Conservation (phyloP, 2,888 invertebrate genomes). For the Meiosimyza platycephala region DNA sequence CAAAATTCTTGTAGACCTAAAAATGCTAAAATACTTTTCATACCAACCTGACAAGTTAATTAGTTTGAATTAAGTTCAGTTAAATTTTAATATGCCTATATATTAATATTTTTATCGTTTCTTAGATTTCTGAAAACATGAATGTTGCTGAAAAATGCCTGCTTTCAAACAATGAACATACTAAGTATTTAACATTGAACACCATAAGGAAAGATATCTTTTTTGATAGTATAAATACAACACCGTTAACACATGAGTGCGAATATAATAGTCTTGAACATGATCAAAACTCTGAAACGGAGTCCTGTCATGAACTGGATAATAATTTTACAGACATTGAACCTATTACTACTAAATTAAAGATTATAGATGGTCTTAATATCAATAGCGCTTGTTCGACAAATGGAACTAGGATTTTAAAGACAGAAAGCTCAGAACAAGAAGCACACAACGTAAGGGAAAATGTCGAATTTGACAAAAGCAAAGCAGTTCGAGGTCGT, state of each 20-base stretch:
- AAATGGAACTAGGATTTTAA: slow-evolving; percentile 30
- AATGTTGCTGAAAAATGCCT: no score
- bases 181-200: no score
- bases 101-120: no score
- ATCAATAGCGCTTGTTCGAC: slow-evolving; percentile 15
- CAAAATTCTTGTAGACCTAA: no score
- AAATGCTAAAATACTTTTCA: no score
- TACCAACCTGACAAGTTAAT: no score
- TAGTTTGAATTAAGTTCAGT: no score
- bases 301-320: slow-evolving; percentile 65
- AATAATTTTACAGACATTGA: slow-evolving; percentile 16
- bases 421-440: slow-evolving; percentile 14
- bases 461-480: slow-evolving; percentile 39
- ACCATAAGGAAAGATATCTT: no score
- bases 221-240: no score
- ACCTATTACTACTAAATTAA: slow-evolving; percentile 55
- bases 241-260: slow-evolving; percentile 36
- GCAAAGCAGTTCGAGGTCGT: slow-evolving; percentile 65
- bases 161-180: no score
- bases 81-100: no score
- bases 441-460: slow-evolving; percentile 52
- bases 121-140: no score
- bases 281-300: slow-evolving; percentile 72
- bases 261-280: slow-evolving; percentile 70
- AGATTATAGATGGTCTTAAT: slow-evolving; percentile 28